Percentiles rank a stretch among this genome's conserved stretches.
phyloP scores from a whole-genome alignment of 2,113 vertebrate genomes.

The Cyprichromis sp. region DNA sequence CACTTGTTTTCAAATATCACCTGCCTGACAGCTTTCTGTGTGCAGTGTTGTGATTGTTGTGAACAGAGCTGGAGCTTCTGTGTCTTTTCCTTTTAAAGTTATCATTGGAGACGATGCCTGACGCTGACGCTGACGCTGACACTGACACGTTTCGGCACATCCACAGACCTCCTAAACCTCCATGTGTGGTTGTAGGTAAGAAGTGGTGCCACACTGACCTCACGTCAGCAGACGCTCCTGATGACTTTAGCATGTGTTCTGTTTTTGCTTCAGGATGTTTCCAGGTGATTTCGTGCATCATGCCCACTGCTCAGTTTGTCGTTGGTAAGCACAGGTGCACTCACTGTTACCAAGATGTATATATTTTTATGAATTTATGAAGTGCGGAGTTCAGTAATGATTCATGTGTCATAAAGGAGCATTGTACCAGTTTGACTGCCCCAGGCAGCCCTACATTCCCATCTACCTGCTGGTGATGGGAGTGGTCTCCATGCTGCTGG shows the following conservation, averaged over 20 bases:
- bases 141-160: rapidly evolving
- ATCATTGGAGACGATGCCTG: background rate
- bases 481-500: background rate
- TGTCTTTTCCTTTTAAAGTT: background rate
- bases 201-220: background rate
- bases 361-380: no score
- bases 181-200: background rate
- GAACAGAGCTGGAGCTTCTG: background rate
- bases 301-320: slow-evolving; percentile 11
- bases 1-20: background rate
- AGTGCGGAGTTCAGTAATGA: no score
- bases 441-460: no score
- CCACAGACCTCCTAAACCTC: background rate
- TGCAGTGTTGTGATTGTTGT: background rate
- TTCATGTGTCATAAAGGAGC: no score
- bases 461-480: background rate
- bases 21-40: rapidly evolving
- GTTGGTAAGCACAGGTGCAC: background rate
- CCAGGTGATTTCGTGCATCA: background rate
- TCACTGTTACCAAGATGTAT: background rate
- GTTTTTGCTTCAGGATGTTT: background rate
- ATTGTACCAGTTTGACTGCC: no score
- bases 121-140: background rate
- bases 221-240: background rate
- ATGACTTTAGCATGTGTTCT: background rate